Conservation (phyloP, 1,140 invertebrate species). For the Ostrea edulis region DNA sequence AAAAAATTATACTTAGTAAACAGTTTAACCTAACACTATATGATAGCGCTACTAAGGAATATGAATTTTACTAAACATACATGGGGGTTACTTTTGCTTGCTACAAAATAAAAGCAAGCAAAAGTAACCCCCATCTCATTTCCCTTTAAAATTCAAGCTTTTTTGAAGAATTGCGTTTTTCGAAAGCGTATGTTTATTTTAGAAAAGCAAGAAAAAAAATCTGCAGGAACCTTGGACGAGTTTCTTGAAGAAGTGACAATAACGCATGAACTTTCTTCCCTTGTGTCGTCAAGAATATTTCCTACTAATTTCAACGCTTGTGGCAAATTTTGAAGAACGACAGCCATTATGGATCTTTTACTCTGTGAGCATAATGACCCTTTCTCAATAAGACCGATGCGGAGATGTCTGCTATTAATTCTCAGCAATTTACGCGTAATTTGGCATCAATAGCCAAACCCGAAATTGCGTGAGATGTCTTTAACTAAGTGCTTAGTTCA, state of each 20-base stretch:
- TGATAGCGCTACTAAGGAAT: no score
- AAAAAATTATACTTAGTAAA: no score
- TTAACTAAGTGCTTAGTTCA: constrained; percentile 39
- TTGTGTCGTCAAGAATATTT: constrained; percentile 9
- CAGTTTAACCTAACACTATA: no score
- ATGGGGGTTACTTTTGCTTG: no score
- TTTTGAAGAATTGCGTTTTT: no score
- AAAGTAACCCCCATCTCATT: no score
- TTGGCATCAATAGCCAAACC: constrained; percentile 40
- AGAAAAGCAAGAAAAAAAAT: no score
- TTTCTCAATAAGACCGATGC: constrained; percentile 28
- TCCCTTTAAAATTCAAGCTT: no score
- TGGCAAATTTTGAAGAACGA: constrained; percentile 24
- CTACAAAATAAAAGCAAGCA: no score
- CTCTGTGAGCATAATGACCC: constrained; percentile 19
- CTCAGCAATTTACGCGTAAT: constrained; percentile 44
- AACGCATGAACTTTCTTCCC: background rate
- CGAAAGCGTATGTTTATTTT: no score
- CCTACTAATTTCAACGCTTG: constrained; percentile 18
- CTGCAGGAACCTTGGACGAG: no score
- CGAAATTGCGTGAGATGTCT: constrained; percentile 38
- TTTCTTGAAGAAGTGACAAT: background rate
- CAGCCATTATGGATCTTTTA: constrained; percentile 14
- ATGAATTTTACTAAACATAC: no score
- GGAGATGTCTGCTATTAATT: constrained; percentile 38